Conservation (phyloP, 2,113 vertebrate genomes). For the Nesoenas mayeri region DNA sequence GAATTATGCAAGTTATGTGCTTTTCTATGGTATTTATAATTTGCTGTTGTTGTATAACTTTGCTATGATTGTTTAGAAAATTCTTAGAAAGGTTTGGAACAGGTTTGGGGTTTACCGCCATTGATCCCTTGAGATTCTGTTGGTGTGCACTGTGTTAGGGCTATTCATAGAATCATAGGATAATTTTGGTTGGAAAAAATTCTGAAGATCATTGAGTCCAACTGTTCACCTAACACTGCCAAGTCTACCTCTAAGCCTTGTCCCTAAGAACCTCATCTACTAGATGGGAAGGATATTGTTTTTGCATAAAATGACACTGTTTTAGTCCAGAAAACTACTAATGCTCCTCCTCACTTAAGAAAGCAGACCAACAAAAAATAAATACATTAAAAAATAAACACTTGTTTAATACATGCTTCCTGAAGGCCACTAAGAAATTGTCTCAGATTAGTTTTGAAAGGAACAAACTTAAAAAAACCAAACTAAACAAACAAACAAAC, state of each 20-base stretch:
- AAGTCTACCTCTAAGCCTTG: too few species aligned
- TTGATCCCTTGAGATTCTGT: not conserved
- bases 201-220: too few species aligned
- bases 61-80: not conserved
- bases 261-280: too few species aligned
- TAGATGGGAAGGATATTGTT: not conserved
- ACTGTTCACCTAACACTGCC: too few species aligned
- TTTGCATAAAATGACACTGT: not conserved
- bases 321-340: not conserved
- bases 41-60: not conserved
- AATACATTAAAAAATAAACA: not conserved
- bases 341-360: not conserved
- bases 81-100: not conserved
- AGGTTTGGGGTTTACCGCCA: not conserved
- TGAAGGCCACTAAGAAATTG: not conserved
- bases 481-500: too few species aligned
- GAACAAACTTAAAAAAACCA: not conserved
- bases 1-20: not conserved
- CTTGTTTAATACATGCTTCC: not conserved
- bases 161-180: not conserved
- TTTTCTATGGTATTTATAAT: not conserved
- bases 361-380: not conserved
- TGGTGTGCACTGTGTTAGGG: accelerated
- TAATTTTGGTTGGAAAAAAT: too few species aligned
- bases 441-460: not conserved